Evolutionary conservation across 2,797 vertebrate species (phyloP), one percentile per base, ranked within the genome.

Genomic region (Choloepus didactylus): DNA sequence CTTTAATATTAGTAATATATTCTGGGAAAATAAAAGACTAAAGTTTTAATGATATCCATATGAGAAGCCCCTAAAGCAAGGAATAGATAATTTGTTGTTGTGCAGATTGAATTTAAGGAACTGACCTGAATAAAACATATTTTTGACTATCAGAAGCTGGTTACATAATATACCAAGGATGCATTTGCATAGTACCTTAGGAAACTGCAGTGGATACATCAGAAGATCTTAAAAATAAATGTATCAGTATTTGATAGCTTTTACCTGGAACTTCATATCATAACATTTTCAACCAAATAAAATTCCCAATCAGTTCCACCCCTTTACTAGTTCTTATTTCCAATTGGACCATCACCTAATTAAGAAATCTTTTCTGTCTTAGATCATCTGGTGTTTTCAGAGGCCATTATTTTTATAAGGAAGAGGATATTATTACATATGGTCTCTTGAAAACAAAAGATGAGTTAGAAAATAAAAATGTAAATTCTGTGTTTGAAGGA

Each of bases 251-350:
- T 73, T 59, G n/a, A 72, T 41, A 62, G 49, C 41, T 0, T 80
- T 89, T 3, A 14, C 3, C 19, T 59, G 3, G 29, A 59, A 10
- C 2, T 66, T 89, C 23, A 19, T 60, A 4, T 60, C 44, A 44
- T 60, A 67, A 87, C 15, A 73, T 62, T 79, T 89, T 89, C 9
- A 89, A 27, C 23, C 16, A 79, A 92, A 66, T 67, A 95, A 44
- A 69, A 62, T 83, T 80, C 0, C 31, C 38, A 35, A 14, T 70
- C 49, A 73, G 0, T 54, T 76, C 87, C 51, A 75, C 23, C 2
- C 83, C 7, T 87, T 73, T 1, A 4, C 8, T 70, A 12, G 80
- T 88, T 85, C 31, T 87, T 46, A 59, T 80, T 56, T 19, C 38
- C 21, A 44, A 38, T 23, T 88, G 10, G 8, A 31, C 23, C 31